Percentiles rank a stretch among this genome's conserved stretches.
Conservation (phyloP, 2,888 invertebrate genomes). For the Drosophila diplacantha region DNA sequence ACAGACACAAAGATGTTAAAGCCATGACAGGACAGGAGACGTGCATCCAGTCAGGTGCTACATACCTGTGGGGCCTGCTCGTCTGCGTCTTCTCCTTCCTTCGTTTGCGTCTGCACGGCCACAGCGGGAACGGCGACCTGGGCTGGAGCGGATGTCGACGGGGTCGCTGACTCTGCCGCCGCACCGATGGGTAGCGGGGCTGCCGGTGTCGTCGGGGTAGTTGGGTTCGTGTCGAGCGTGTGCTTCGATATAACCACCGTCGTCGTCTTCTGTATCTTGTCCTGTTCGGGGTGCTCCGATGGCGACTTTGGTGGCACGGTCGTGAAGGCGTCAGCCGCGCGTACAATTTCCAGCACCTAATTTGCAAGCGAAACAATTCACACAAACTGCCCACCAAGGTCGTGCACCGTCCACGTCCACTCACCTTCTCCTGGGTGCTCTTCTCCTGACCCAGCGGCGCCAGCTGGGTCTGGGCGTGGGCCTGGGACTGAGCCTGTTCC, state of each 20-base stretch:
- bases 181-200: constrained; percentile 54
- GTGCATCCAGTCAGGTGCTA: constrained; percentile 49
- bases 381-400: constrained; percentile 20
- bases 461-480: constrained; percentile 68
- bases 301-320: constrained; percentile 86
- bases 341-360: constrained; percentile 91
- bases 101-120: constrained; percentile 47
- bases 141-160: constrained; percentile 35
- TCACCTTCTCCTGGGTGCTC: constrained; percentile 88
- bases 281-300: constrained; percentile 79
- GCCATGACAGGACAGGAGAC: constrained; percentile 46
- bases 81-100: constrained; percentile 18
- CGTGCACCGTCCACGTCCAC: constrained; percentile 19
- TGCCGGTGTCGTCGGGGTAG: constrained; percentile 67
- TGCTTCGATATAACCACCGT: constrained; percentile 97
- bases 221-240: constrained; percentile 83
- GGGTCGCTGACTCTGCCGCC: constrained; percentile 43
- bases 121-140: constrained; percentile 35
- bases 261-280: constrained; percentile 88
- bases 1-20: constrained; percentile 24
- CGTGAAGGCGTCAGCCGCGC: constrained; percentile 83
- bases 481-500: constrained; percentile 49
- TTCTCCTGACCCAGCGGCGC: constrained; percentile 83
- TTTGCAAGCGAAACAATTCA: constrained; percentile 30
- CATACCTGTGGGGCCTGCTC: constrained; percentile 69